These are phyloP conservation scores for Caenorhabditis remanei DNA, from an alignment of 1,140 invertebrate genomes.

Conservation along the genomic window DNA sequence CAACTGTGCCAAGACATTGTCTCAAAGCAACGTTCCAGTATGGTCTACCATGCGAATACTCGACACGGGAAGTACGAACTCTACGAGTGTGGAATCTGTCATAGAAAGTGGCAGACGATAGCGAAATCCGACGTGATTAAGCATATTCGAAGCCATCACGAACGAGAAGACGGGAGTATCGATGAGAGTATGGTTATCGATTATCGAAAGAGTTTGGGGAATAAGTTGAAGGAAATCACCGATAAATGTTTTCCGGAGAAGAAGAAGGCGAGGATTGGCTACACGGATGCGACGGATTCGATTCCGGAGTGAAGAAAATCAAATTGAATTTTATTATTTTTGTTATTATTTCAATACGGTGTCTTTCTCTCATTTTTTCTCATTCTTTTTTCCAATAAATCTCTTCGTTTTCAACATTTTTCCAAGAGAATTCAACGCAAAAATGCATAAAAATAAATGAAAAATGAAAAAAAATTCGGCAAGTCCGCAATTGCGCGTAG, in stretches of 20 bases:
- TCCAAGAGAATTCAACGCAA: background rate
- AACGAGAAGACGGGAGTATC: background rate
- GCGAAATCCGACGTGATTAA: conserved; percentile 58
- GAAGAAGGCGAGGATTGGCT: conserved; percentile 29
- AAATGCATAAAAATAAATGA: background rate
- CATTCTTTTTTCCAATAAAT: background rate
- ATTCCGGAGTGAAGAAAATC: background rate
- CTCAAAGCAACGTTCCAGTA: conserved; percentile 63
- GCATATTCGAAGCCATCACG: conserved; percentile 42
- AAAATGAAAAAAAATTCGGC: background rate
- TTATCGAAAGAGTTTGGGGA: conserved; percentile 43
- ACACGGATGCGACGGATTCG: conserved; percentile 19
- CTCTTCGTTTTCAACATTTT: too few species aligned
- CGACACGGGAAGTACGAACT: conserved; percentile 51
- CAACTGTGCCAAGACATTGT: conserved; percentile 58
- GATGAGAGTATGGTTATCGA: conserved; percentile 55
- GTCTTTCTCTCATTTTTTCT: too few species aligned
- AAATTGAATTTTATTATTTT: background rate
- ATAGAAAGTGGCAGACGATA: conserved; percentile 56
- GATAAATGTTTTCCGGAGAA: conserved; percentile 56
- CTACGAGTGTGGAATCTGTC: conserved; percentile 45
- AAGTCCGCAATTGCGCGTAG: conserved; percentile 7
- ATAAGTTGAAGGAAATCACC: conserved; percentile 40
- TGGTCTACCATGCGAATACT: conserved; percentile 67
- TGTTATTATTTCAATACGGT: background rate